Percentiles rank a stretch among this genome's conserved stretches.
Conservation (phyloP, 2,797 vertebrate genomes). For the Macroramphosus scolopax region DNA sequence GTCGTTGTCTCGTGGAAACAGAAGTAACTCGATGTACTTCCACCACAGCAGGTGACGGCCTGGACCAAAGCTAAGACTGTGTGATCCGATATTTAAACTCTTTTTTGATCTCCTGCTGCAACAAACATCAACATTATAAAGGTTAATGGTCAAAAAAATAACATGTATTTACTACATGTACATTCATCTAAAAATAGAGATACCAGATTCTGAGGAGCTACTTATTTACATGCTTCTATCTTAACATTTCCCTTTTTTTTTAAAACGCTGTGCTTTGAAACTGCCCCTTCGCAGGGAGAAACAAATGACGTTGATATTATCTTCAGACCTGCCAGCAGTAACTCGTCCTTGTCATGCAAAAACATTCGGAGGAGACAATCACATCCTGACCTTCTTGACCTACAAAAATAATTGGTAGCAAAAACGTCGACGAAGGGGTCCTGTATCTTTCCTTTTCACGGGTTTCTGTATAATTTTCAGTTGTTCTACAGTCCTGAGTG, state of each 20-base stretch:
- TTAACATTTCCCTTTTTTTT: conserved; percentile 63
- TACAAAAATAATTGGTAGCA: conserved; percentile 70
- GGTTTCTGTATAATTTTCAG: conserved; percentile 49
- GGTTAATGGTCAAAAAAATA: conserved; percentile 39
- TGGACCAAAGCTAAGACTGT: conserved; percentile 36
- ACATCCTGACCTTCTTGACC: conserved; percentile 8
- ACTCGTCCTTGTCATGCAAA: conserved; percentile 28
- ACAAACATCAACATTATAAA: conserved; percentile 54
- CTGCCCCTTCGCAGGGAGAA: conserved; percentile 46
- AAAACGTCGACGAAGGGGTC: conserved; percentile 64
- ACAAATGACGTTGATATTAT: conserved; percentile 24
- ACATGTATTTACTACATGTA: conserved; percentile 46
- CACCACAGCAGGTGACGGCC: conserved; percentile 37
- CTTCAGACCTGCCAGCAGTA: conserved; percentile 45
- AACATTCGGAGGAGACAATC: conserved; percentile 10
- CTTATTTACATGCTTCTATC: conserved; percentile 56
- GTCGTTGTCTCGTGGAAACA: conserved; percentile 58
- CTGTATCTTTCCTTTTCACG: conserved; percentile 32
- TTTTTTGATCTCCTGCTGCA: conserved; percentile 26
- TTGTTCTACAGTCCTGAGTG: conserved; percentile 51
- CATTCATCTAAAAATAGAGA: conserved; percentile 30
- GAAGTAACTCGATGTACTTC: conserved; percentile 57
- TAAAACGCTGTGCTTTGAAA: conserved; percentile 53
- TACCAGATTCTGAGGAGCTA: conserved; percentile 29
- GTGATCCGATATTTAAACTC: too few relatives aligned